Percentiles rank a stretch among this genome's conserved stretches.
Conservation (phyloP, 92 coral and sea anemone genomes). For the Montipora capitata region DNA sequence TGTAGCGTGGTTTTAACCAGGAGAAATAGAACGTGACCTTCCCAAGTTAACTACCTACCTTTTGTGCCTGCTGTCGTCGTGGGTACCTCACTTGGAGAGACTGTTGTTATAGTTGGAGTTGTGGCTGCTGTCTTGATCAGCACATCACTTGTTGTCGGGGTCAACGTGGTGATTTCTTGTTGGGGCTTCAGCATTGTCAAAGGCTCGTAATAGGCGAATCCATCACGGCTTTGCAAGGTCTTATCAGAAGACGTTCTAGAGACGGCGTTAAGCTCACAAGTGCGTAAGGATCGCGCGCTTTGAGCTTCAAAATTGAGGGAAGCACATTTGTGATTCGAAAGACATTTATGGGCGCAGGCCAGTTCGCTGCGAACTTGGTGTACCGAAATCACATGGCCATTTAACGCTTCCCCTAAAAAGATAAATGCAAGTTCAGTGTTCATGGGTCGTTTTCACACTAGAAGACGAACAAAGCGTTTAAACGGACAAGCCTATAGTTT, state of each 20-base stretch:
- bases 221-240: background rate
- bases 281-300: background rate
- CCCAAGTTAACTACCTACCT: too few species aligned
- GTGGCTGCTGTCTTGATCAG: too few species aligned
- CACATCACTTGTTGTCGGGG: too few species aligned
- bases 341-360: background rate
- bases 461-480: too few species aligned
- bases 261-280: background rate
- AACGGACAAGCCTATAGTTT: too few species aligned
- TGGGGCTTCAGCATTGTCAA: background rate
- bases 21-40: too few species aligned
- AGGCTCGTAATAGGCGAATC: conserved; percentile 15
- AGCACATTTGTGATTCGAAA: background rate
- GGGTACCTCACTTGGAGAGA: background rate
- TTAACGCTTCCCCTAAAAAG: background rate
- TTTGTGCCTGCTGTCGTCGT: too few species aligned
- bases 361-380: background rate
- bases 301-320: background rate
- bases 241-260: background rate
- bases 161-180: background rate
- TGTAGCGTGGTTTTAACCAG: too few species aligned
- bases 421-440: background rate
- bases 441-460: background rate
- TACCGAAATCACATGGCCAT: background rate
- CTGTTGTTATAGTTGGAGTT: too few species aligned